A percentile compares a stretch with the other conserved stretches of the same genome.
Evolutionary conservation across 2,113 vertebrate species (phyloP).

Genomic region (Paramisgurnus dabryanus): DNA sequence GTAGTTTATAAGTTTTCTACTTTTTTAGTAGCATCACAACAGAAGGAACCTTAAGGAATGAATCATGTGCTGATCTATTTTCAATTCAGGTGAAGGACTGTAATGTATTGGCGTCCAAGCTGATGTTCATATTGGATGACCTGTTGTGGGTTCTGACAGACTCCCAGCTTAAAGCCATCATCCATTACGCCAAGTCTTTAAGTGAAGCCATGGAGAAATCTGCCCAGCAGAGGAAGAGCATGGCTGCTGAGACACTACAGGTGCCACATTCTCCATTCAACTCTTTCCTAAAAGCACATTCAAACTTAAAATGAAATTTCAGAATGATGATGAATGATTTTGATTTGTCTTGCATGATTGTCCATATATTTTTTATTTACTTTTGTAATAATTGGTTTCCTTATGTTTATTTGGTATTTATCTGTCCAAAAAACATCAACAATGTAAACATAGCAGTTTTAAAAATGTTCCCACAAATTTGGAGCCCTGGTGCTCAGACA

Average conservation of each 20-base stretch:
- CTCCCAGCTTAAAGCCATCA: constrained; percentile 95
- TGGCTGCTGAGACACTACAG: constrained; percentile 74
- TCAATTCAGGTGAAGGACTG: constrained; percentile 89
- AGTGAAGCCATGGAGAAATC: constrained; percentile 96
- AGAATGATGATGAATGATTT: too few species aligned
- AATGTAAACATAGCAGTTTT: not conserved
- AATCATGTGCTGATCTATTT: not conserved
- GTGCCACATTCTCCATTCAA: constrained; percentile 51
- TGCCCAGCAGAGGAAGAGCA: constrained; percentile 90
- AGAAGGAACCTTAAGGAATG: too few species aligned
- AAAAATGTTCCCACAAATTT: not conserved
- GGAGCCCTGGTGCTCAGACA: too few species aligned
- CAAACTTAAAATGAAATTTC: too few species aligned
- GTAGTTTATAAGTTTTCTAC: too few species aligned
- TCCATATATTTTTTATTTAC: too few species aligned
- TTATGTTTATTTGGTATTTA: not conserved
- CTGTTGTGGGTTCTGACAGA: constrained; percentile 97
- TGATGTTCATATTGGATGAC: constrained; percentile 95
- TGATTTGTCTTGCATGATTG: too few species aligned
- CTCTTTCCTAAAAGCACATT: too few species aligned
- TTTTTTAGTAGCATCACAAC: too few species aligned
- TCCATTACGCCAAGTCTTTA: constrained; percentile 94
- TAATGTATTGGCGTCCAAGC: constrained; percentile 93
- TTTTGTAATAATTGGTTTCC: not conserved
- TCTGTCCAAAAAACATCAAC: not conserved